Percentiles rank a stretch among this genome's conserved stretches.
Evolutionary conservation across 2,797 vertebrate species (phyloP).

Genomic region (Sciurus vulgaris): DNA sequence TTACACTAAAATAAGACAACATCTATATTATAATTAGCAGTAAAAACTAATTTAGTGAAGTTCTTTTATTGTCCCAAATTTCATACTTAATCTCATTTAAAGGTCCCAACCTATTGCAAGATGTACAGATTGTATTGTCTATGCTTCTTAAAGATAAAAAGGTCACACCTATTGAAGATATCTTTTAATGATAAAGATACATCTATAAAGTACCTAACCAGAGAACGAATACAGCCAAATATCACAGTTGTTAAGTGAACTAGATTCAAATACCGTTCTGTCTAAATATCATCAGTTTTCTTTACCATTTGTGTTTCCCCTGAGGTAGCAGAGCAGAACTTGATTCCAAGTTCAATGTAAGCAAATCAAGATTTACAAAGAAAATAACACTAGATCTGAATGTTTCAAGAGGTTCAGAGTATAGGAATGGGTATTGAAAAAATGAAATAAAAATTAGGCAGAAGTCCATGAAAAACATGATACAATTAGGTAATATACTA

Average conservation of each 20-base stretch:
- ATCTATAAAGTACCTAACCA: background rate
- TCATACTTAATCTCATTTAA: constrained; percentile 11
- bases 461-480: background rate
- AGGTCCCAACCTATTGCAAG: background rate
- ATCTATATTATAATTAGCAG: background rate
- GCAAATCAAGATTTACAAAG: background rate
- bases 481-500: background rate
- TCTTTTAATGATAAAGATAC: background rate
- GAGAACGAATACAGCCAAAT: background rate
- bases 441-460: background rate
- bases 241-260: background rate
- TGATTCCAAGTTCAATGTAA: background rate
- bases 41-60: constrained; percentile 3
- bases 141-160: background rate
- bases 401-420: background rate
- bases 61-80: background rate
- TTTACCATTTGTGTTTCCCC: background rate
- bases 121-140: background rate
- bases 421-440: background rate
- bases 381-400: background rate
- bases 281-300: constrained; percentile 26
- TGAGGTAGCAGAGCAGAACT: background rate
- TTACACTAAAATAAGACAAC: background rate
- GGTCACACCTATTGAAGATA: too few relatives aligned
- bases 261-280: background rate